Conservation (phyloP, 2,888 invertebrate species). For the Mamestra brassicae region DNA sequence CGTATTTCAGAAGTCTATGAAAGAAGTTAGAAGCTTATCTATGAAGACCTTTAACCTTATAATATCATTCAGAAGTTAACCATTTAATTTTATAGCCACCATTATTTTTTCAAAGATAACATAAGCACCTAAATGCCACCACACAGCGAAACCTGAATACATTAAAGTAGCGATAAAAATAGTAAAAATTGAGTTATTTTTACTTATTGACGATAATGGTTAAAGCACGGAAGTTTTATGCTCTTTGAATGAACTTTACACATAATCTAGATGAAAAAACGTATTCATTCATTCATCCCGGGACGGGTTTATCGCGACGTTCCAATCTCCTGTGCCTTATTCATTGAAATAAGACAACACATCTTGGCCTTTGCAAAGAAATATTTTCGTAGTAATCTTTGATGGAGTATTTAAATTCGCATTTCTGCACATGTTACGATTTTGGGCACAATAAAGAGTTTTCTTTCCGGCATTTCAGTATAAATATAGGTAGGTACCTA, state of each 20-base stretch:
- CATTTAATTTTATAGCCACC: conserved; percentile 26
- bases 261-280: conserved; percentile 63
- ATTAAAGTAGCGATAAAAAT: conserved; percentile 50
- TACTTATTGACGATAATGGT: conserved; percentile 61
- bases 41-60: not conserved
- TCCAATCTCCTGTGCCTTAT: conserved; percentile 66
- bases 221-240: conserved; percentile 58
- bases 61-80: conserved; percentile 9
- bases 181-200: conserved; percentile 63
- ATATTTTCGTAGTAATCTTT: conserved; percentile 43
- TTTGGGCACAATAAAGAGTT: not conserved
- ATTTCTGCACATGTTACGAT: conserved; percentile 19
- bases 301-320: conserved; percentile 50
- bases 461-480: not conserved
- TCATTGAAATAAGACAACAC: conserved; percentile 69
- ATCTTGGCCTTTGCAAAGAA: conserved; percentile 53
- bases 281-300: conserved; percentile 62
- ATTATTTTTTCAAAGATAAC: conserved; percentile 39
- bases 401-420: conserved; percentile 32
- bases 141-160: conserved; percentile 26
- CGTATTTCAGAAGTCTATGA: not conserved
- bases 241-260: conserved; percentile 64
- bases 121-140: conserved; percentile 32
- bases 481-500: no score
- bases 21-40: not conserved